A percentile compares a stretch with the other conserved stretches of the same genome.
These are phyloP conservation scores for Synanthedon andrenaeformis DNA, from an alignment of 2,888 invertebrate species.

Conservation along the genomic window DNA sequence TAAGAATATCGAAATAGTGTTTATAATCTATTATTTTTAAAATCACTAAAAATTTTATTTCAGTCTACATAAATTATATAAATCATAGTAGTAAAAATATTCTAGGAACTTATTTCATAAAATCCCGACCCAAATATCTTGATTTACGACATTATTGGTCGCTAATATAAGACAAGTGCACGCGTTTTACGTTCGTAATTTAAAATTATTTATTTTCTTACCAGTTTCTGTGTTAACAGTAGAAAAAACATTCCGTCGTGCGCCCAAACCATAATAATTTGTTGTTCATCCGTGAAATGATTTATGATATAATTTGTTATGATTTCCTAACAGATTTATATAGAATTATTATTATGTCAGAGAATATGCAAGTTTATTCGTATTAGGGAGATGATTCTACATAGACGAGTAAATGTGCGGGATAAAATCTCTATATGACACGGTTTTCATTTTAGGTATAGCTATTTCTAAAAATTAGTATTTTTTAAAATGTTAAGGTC, in stretches of 20 bases:
- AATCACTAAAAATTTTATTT: not conserved
- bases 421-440: too few species aligned
- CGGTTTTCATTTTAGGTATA: too few species aligned
- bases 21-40: too few species aligned
- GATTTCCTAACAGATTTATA: not conserved
- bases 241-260: not conserved
- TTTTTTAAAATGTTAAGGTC: too few species aligned
- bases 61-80: not conserved
- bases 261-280: not conserved
- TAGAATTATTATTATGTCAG: too few species aligned
- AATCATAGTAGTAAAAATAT: slow-evolving; percentile 23
- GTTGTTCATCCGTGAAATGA: not conserved
- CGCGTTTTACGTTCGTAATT: slow-evolving; percentile 22
- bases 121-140: slow-evolving; percentile 39
- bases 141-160: slow-evolving; percentile 35
- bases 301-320: not conserved
- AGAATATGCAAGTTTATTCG: too few species aligned
- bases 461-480: too few species aligned
- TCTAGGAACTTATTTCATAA: slow-evolving; percentile 37
- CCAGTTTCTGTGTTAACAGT: not conserved
- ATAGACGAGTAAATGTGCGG: too few species aligned
- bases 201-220: not conserved
- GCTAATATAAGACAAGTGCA: slow-evolving; percentile 53
- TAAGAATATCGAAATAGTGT: too few species aligned
- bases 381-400: too few species aligned